Base-by-base conservation (phyloP, 2,888 invertebrate species). In the Ditula angustiorana region DNA sequence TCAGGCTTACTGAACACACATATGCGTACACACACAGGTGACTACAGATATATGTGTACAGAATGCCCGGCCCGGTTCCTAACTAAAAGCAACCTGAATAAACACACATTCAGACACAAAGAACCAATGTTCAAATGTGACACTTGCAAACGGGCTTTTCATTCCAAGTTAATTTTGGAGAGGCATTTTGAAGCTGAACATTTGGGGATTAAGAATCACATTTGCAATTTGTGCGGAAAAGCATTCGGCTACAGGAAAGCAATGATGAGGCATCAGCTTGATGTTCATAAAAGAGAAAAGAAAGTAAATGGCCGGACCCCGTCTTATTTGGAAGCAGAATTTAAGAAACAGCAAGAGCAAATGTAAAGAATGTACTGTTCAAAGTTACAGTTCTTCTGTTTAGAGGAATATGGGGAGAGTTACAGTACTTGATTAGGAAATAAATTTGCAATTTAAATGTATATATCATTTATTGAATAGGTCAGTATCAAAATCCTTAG, bases 1-100 rank as follows among this genome's bases (percentile, higher is more conserved):
- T 44, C 57, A 0, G 71, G 69, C 7, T 37, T 67, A 2, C 52
- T 73, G 7, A 73, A 68, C 33, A 68, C 63, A 1, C 73, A 73
- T 21, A 67, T 71, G 68, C 56, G 70, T 0, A 68, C 66, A 1
- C 69, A 69, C 46, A 66, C 66, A 3, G 66, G 63, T 19, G 67
- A 69, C 30, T 69, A 69, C 37, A 66, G 65, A 16, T 69, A 69
- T 35, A 63, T 67, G 61, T 69, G 69, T 23, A 50, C 64, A 5
- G 67, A 69, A 46, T 69, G 69, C 47, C 53, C 67, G 21, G 70
- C 68, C 5, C 46, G 62, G 33, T 67, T 62, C 49, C 19, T 58
- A 16, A 62, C 62, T 10, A 57, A 70, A 71, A 78, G 77, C 69
- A 67, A 74, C 73, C 71, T 77, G 69, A 67, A 74, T 59, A 71